phyloP scores from a whole-genome alignment of 2,797 vertebrate genomes.

The Melanotaenia maccullochi region DNA sequence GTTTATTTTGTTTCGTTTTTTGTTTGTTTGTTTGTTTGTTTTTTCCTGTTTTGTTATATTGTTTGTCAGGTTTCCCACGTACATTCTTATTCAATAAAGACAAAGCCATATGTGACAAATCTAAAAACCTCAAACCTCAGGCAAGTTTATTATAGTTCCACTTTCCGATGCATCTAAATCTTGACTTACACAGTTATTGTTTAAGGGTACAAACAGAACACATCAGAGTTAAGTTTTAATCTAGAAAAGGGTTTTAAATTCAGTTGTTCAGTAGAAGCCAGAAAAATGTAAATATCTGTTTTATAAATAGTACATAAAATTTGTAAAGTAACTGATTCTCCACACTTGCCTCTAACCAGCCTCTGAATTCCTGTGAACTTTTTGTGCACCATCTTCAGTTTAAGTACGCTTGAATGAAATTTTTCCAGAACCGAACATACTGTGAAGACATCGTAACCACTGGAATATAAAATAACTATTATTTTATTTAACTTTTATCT shows the following conservation, averaged over 20 bases:
- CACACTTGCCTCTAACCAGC: background rate
- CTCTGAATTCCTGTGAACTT: background rate
- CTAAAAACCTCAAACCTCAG: background rate
- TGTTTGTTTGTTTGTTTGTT: constrained; percentile 18
- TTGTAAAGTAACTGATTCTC: background rate
- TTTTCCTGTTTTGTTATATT: constrained; percentile 4
- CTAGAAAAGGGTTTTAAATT: background rate
- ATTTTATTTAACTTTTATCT: background rate
- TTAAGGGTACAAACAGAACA: background rate
- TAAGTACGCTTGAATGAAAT: background rate
- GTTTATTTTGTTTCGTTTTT: background rate
- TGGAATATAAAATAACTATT: constrained; percentile 9
- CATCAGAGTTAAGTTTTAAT: background rate
- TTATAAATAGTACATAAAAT: too few species aligned
- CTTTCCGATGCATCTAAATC: background rate
- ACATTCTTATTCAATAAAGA: background rate
- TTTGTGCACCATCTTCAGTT: background rate
- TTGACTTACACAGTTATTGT: background rate
- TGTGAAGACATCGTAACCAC: background rate
- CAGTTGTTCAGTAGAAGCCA: background rate
- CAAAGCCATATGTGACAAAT: background rate
- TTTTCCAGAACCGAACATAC: background rate
- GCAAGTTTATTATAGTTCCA: too few species aligned
- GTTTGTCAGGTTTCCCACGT: constrained; percentile 40
- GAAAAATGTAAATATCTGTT: background rate